phyloP scores from a whole-genome alignment of 2,888 invertebrate genomes.

The Dasypogon diadema region DNA sequence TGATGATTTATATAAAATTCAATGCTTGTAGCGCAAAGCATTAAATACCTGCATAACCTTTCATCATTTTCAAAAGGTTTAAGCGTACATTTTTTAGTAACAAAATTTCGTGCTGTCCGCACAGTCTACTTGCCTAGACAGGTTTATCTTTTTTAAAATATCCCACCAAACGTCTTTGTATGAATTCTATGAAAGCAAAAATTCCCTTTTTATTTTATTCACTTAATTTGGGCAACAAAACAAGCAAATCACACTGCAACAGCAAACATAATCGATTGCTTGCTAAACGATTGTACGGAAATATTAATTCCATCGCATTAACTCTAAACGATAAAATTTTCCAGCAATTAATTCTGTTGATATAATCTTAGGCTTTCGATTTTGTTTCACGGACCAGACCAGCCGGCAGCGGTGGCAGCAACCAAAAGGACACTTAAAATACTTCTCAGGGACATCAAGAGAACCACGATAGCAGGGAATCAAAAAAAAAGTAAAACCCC shows the following conservation, averaged over 20 bases:
- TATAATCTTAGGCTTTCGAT: slow-evolving; percentile 48
- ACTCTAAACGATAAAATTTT: slow-evolving; percentile 58
- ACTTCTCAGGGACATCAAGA: slow-evolving; percentile 38
- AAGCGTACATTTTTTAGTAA: too few species aligned
- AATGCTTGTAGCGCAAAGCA: too few species aligned
- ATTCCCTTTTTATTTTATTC: too few species aligned
- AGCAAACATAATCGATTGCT: slow-evolving; percentile 52
- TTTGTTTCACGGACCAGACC: slow-evolving; percentile 36
- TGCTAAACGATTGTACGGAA: slow-evolving; percentile 55
- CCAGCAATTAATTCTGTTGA: slow-evolving; percentile 56
- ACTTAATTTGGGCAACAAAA: not conserved
- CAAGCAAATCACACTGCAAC: not conserved
- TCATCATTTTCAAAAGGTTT: too few species aligned
- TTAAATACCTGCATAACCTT: too few species aligned
- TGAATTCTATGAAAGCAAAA: too few species aligned
- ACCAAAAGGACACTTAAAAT: slow-evolving; percentile 40
- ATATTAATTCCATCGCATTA: slow-evolving; percentile 59
- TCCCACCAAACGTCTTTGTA: too few species aligned
- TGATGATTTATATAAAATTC: too few species aligned
- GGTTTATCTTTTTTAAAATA: too few species aligned
- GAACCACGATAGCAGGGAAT: slow-evolving; percentile 26
- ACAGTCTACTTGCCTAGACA: too few species aligned
- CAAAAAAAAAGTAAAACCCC: slow-evolving; percentile 42
- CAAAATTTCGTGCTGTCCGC: too few species aligned
- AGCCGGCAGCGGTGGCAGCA: slow-evolving; percentile 19